phyloP scores from a whole-genome alignment of 1,140 invertebrate genomes.

The Drosophila ficusphila region DNA sequence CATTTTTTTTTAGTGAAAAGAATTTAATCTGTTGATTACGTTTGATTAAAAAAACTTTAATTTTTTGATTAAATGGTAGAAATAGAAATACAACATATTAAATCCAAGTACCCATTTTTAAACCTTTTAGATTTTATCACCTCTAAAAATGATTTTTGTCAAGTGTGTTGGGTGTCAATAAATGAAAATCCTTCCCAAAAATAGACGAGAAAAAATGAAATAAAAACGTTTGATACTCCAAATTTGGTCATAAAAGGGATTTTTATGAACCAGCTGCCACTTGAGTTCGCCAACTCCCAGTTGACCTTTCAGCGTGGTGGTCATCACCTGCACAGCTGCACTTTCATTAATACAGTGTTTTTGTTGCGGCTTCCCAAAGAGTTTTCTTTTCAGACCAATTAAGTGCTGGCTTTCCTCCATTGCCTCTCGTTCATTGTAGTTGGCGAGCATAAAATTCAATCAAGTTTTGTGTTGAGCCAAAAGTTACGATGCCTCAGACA shows the following conservation, averaged over 20 bases:
- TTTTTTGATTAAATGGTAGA: no score
- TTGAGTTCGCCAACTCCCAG: slow-evolving; percentile 7
- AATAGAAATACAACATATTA: background rate
- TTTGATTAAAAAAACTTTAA: no score
- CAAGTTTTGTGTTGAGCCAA: slow-evolving; percentile 74
- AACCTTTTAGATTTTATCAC: no score
- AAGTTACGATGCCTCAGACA: slow-evolving; percentile 63
- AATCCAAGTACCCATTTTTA: background rate
- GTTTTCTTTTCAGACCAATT: slow-evolving; percentile 36
- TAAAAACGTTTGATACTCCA: background rate
- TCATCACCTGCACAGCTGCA: slow-evolving; percentile 46
- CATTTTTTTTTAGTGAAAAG: no score
- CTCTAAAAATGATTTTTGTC: background rate
- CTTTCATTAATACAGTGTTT: slow-evolving; percentile 49
- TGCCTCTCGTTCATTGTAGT: slow-evolving; percentile 46
- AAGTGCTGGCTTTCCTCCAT: slow-evolving; percentile 35
- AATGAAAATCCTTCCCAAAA: slow-evolving; percentile 8
- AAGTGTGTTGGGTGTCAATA: background rate
- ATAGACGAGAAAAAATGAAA: slow-evolving; percentile 2
- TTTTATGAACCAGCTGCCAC: slow-evolving; percentile 38
- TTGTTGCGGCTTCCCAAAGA: slow-evolving; percentile 20
- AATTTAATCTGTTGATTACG: no score
- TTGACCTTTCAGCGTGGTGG: slow-evolving; percentile 54
- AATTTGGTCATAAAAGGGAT: slow-evolving; percentile 33
- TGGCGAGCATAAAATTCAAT: slow-evolving; percentile 81